A percentile compares a stretch with the other conserved stretches of the same genome.
Conservation (phyloP, 2,113 vertebrate species). For the Gila orcuttii region DNA sequence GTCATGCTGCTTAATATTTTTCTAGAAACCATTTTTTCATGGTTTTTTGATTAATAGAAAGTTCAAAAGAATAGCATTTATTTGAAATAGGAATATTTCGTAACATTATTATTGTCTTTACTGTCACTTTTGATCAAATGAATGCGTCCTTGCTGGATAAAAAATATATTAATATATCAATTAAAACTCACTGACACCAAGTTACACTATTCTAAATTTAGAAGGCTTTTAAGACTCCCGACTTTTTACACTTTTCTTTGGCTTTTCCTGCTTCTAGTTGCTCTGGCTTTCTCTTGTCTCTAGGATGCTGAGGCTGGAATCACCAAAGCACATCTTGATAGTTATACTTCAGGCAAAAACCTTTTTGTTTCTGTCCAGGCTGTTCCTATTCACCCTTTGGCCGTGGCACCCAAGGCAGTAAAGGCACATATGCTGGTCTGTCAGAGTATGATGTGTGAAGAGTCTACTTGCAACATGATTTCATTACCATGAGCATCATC, state of each 20-base stretch:
- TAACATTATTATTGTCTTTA: not conserved
- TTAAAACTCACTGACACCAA: too few species aligned
- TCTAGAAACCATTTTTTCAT: too few species aligned
- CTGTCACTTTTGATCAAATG: not conserved
- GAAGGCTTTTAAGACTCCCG: not conserved
- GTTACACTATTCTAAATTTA: not conserved
- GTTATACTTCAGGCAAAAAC: not conserved
- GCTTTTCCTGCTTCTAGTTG: not conserved
- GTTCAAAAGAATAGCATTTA: not conserved
- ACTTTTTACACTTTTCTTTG: not conserved
- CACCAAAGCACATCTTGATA: not conserved
- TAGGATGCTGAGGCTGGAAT: not conserved
- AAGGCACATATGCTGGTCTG: not conserved
- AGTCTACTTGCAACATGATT: not conserved
- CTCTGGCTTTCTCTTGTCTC: not conserved
- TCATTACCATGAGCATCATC: not conserved
- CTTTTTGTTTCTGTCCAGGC: not conserved
- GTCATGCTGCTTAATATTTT: too few species aligned
- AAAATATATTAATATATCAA: too few species aligned
- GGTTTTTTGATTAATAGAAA: not conserved
- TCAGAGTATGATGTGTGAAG: not conserved
- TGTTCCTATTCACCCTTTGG: not conserved
- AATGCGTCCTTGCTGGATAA: not conserved
- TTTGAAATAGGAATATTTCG: not conserved
- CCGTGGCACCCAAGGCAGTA: not conserved